Conservation (phyloP, 2,113 vertebrate genomes). For the Anas platyrhynchos region DNA sequence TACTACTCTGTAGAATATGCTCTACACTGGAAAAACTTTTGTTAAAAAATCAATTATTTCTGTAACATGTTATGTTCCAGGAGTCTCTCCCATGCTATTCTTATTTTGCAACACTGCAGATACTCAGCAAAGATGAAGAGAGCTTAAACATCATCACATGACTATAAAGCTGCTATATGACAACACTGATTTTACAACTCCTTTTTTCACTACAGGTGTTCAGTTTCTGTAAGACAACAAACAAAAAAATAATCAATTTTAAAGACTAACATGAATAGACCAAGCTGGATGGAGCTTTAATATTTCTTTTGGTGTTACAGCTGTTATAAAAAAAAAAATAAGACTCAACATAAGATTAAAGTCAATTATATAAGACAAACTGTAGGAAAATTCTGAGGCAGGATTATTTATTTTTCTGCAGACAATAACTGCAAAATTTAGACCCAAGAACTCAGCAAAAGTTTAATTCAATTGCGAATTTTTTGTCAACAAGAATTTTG, state of each 20-base stretch:
- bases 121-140: background rate
- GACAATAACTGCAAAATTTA: background rate
- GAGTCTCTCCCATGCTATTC: background rate
- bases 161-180: background rate
- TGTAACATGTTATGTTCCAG: background rate
- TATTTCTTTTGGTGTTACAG: background rate
- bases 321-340: background rate
- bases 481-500: background rate
- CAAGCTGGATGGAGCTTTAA: background rate
- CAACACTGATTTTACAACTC: background rate
- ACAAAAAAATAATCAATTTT: background rate
- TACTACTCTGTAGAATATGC: background rate
- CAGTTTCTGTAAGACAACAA: background rate
- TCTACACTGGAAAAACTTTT: background rate
- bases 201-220: background rate
- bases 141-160: background rate
- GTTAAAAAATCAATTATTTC: background rate
- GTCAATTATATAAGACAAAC: background rate
- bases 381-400: background rate
- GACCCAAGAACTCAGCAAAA: background rate
- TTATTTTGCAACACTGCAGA: background rate
- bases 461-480: background rate
- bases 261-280: background rate
- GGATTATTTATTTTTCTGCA: background rate
- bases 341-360: background rate